phyloP scores from a whole-genome alignment of 2,797 vertebrate genomes.

The Sparus aurata region DNA sequence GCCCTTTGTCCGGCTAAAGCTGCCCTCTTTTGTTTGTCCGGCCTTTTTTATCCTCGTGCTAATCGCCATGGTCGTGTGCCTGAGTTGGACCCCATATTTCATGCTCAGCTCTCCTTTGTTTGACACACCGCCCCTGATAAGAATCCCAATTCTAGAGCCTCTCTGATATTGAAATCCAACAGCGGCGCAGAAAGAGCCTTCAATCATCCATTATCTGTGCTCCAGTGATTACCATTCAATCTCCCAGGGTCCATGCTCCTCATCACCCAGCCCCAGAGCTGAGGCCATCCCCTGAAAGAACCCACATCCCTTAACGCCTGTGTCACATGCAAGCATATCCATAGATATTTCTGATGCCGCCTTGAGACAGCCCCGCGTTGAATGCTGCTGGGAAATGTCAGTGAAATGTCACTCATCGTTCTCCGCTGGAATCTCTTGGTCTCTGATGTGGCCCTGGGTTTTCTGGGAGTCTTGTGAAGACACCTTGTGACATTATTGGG shows the following conservation, averaged over 20 bases:
- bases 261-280: slow-evolving; percentile 78
- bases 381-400: slow-evolving; percentile 88
- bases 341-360: slow-evolving; percentile 80
- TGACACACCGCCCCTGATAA: slow-evolving; percentile 87
- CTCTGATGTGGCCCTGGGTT: slow-evolving; percentile 73
- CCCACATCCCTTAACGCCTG: slow-evolving; percentile 75
- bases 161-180: slow-evolving; percentile 90
- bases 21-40: slow-evolving; percentile 80
- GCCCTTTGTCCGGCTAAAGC: slow-evolving; percentile 83
- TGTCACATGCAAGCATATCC: slow-evolving; percentile 81
- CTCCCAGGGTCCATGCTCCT: slow-evolving; percentile 81
- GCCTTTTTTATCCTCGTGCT: slow-evolving; percentile 85
- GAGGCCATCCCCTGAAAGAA: slow-evolving; percentile 81
- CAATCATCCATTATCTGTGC: slow-evolving; percentile 89
- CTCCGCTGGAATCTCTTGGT: slow-evolving; percentile 76
- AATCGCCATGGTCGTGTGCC: slow-evolving; percentile 87
- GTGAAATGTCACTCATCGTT: slow-evolving; percentile 87
- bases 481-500: slow-evolving; percentile 75
- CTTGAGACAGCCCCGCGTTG: slow-evolving; percentile 73
- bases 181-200: slow-evolving; percentile 86
- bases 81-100: slow-evolving; percentile 88
- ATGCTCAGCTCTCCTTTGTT: slow-evolving; percentile 86
- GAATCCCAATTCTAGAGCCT: slow-evolving; percentile 88
- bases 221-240: slow-evolving; percentile 88
- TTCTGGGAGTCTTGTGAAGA: slow-evolving; percentile 68